Evolutionary conservation across 2,888 invertebrate genomes (phyloP), one percentile per base, ranked within the genome.

Genomic region (Sepioteuthis lessoniana): DNA sequence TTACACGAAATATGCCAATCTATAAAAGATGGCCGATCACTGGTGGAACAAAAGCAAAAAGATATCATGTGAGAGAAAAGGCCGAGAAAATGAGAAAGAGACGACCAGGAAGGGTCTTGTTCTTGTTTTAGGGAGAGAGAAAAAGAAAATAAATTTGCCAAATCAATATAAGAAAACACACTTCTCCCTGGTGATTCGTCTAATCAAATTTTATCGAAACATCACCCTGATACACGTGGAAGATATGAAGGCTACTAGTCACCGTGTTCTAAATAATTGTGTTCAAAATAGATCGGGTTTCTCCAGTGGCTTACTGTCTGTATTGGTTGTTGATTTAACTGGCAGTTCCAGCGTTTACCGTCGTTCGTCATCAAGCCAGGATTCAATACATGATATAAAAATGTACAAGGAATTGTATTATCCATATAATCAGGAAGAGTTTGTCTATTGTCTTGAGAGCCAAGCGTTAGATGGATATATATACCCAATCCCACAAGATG

Each of bases 1-100:
- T 76, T n/a, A 76, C 76, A 76, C 76, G 76, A 19, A 76, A 76
- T n/a, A 76, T n/a, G n/a, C n/a, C 76, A 76, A 76, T 76, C 76
- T n/a, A 76, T 76, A 10, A n/a, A 25, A 76, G 76, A 76, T 76
- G 76, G 76, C n/a, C 76, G n/a, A 76, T 35, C n/a, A 76, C n/a
- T 28, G 3, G 55, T 25, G 25, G 28, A 55, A 55, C 21, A 47
- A 47, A 47, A 55, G 16, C 55, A 28, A 19, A 55, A 55, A 19
- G 31, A 76, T 8, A 76, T 13, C 76, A 76, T n/a, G 76, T 76
- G 76, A 10, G 4, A 16, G 76, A 76, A n/a, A 76, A 42, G 19
- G n/a, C 16, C 76, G 35, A n/a, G 76, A 31, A n/a, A 76, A 16
- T 13, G 13, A n/a, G n/a, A 76, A 76, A 60, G 60, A 60, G 5